phyloP scores from a whole-genome alignment of 2,797 vertebrate genomes.

The Melanotaenia nigrans region DNA sequence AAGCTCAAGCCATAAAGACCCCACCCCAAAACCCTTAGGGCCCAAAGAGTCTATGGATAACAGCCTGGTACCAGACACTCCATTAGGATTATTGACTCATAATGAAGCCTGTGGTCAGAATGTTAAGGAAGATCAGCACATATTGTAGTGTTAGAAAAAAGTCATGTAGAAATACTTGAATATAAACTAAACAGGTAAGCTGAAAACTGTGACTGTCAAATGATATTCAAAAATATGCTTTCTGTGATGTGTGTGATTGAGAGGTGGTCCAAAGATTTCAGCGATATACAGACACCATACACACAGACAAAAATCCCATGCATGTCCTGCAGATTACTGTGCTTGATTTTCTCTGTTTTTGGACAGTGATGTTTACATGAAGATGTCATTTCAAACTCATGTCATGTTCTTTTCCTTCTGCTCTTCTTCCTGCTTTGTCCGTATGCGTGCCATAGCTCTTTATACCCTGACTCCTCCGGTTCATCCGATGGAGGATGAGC shows the following conservation, averaged over 20 bases:
- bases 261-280: not conserved
- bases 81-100: not conserved
- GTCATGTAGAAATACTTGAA: not conserved
- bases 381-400: constrained; percentile 5
- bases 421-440: constrained; percentile 5
- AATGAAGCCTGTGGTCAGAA: not conserved
- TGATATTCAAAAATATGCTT: not conserved
- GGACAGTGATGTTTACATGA: not conserved
- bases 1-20: not conserved
- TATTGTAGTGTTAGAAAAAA: not conserved
- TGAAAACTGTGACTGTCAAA: not conserved
- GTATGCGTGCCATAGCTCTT: not conserved
- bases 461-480: constrained; percentile 30
- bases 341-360: not conserved
- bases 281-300: not conserved
- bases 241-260: not conserved
- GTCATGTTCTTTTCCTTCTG: constrained; percentile 27
- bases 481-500: constrained; percentile 70
- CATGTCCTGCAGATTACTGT: not conserved
- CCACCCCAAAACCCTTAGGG: not conserved
- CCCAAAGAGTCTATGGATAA: not conserved
- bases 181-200: not conserved
- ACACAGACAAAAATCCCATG: not conserved
- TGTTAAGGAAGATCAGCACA: not conserved
- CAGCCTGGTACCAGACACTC: not conserved